A percentile compares a stretch with the other conserved stretches of the same genome.
phyloP scores from a whole-genome alignment of 2,113 vertebrate genomes.

The Mustela nigripes region DNA sequence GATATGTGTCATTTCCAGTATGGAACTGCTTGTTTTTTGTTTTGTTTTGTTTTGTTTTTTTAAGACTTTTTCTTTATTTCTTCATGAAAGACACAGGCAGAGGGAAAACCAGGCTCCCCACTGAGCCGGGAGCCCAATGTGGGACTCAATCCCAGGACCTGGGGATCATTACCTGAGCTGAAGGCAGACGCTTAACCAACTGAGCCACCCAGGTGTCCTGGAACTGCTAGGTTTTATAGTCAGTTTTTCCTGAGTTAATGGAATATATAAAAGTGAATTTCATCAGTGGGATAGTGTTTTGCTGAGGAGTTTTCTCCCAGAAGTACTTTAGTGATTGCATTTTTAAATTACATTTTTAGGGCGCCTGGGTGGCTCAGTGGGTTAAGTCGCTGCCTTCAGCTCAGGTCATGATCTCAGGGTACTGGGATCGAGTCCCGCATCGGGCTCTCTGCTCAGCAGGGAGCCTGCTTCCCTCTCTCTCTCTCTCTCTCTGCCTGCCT shows the following conservation, averaged over 20 bases:
- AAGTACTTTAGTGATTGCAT: constrained; percentile 34
- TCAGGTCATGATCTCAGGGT: too few species aligned
- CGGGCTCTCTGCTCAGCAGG: too few species aligned
- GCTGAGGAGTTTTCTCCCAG: background rate
- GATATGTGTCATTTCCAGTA: background rate
- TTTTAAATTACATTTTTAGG: background rate
- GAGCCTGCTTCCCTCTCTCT: too few species aligned
- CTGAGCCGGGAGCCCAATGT: background rate
- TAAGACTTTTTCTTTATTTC: background rate
- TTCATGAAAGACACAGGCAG: background rate
- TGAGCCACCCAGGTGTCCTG: background rate
- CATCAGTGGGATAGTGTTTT: background rate
- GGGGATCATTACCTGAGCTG: background rate
- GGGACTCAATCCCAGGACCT: background rate
- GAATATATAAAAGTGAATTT: background rate
- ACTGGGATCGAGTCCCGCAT: too few species aligned
- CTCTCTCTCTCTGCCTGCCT: too few species aligned
- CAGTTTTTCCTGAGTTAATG: background rate
- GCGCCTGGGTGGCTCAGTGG: too few species aligned
- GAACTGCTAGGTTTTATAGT: background rate
- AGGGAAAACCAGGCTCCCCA: background rate
- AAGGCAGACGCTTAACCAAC: background rate
- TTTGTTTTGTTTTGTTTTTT: background rate
- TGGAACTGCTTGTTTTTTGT: background rate
- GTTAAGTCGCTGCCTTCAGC: too few species aligned